Evolutionary conservation across 1,140 invertebrate species (phyloP).

Genomic region (Drosophila leontia): DNA sequence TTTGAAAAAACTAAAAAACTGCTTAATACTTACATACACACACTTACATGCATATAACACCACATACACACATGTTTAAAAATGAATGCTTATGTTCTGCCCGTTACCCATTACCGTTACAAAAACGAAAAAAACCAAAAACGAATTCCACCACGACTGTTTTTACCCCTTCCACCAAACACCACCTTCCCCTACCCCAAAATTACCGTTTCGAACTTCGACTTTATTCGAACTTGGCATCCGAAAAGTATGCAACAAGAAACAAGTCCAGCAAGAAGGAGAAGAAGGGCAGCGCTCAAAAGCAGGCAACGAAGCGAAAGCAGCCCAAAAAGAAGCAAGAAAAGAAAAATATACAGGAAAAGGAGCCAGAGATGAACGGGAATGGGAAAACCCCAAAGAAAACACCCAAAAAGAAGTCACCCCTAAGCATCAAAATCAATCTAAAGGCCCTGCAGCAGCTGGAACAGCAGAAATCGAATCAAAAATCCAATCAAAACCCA

Average conservation of each 20-base stretch:
- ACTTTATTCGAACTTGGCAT: slow-evolving; percentile 26
- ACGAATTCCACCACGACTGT: slow-evolving; percentile 30
- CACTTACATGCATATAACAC: slow-evolving; percentile 18
- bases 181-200: neutral
- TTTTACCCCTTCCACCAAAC: slow-evolving; percentile 8
- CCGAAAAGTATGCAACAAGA: slow-evolving; percentile 72
- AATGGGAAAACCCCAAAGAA: slow-evolving; percentile 31
- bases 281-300: slow-evolving; percentile 57
- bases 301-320: slow-evolving; percentile 57
- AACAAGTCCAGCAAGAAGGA: slow-evolving; percentile 58
- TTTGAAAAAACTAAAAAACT: slow-evolving; percentile 56
- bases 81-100: slow-evolving; percentile 70
- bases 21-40: slow-evolving; percentile 71
- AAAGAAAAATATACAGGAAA: neutral
- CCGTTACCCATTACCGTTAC: slow-evolving; percentile 63
- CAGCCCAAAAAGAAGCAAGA: slow-evolving; percentile 31
- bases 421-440: slow-evolving; percentile 71
- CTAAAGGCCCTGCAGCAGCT: slow-evolving; percentile 52
- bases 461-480: slow-evolving; percentile 16
- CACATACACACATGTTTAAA: slow-evolving; percentile 32
- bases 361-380: slow-evolving; percentile 17
- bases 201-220: slow-evolving; percentile 34
- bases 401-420: neutral
- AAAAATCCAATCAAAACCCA: slow-evolving; percentile 12
- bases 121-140: slow-evolving; percentile 45